phyloP scores from a whole-genome alignment of 2,888 invertebrate genomes.

The Escarpia spicata region DNA sequence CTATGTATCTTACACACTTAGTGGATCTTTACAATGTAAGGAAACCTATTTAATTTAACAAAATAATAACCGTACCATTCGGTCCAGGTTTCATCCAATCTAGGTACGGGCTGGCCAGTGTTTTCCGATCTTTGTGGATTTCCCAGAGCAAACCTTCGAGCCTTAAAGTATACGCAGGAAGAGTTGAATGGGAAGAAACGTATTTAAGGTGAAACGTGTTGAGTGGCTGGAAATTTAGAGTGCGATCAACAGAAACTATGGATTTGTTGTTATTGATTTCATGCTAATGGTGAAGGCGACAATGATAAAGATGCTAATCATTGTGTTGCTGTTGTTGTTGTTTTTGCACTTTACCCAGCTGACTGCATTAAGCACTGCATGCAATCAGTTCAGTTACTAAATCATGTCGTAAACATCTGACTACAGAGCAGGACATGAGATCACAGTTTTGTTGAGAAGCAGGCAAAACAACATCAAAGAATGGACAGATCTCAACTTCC shows the following conservation, averaged over 20 bases:
- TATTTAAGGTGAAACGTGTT: not conserved
- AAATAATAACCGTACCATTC: not conserved
- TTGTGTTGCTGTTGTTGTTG: no score
- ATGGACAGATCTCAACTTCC: no score
- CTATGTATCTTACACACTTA: not conserved
- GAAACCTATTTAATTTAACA: not conserved
- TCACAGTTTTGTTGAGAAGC: no score
- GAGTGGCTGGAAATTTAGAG: not conserved
- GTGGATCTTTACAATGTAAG: not conserved
- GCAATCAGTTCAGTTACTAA: no score
- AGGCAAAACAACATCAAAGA: no score
- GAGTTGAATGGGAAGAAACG: not conserved
- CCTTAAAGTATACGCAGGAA: not conserved
- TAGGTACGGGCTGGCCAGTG: not conserved
- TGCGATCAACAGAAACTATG: not conserved
- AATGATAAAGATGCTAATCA: not conserved
- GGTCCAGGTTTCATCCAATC: not conserved
- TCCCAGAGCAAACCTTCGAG: slow-evolving; percentile 4
- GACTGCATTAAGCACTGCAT: no score
- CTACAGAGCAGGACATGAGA: no score
- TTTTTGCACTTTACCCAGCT: no score
- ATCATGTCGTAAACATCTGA: no score
- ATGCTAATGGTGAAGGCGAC: not conserved
- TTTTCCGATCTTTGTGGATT: not conserved
- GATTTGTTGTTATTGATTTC: not conserved